Evolutionary conservation across 2,888 invertebrate species (phyloP), one percentile per base, ranked within the genome.

Genomic region (Eilema sororculum): DNA sequence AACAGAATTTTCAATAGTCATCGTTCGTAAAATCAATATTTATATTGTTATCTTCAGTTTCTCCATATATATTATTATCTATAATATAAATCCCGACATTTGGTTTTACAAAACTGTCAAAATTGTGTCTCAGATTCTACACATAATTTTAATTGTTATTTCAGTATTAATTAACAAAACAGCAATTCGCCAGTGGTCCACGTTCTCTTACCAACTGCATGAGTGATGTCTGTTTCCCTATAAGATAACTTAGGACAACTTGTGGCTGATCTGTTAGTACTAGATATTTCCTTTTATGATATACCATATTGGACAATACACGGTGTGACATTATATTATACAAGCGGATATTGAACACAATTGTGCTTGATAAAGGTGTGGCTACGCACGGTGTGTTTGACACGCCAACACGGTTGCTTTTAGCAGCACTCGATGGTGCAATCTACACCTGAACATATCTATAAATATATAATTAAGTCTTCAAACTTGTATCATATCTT

Each of bases 181-280:
- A 52, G 41, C 73, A 72, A 77, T 78, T 83, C 81, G 84, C 83
- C 82, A 85, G 85, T 89, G 89, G 89, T 91, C 85, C 86, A 86
- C 88, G 87, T 88, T 87, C 76, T 73, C 74, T 79, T 78, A 79
- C 72, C 64, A 78, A 85, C 66, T 89, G 93, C 93, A 93, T 93
- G 93, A 86, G 78, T 80, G 86, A 86, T 89, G 84, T 87, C 86
- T 91, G 87, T 91, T 86, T 82, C 84, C 88, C 86, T 86, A 84
- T 81, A 79, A 83, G 82, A 82, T 82, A 84, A 75, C 74, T 76
- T 89, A 89, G 85, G 88, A 84, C 78, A 82, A 88, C 80, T 84
- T 91, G 84, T 92, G 91, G 88, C 88, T 92, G 90, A 89, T 85
- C 87, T 88, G 86, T 91, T 90, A 89, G 87, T 84, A 77, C 82